These are phyloP conservation scores for Dorcus parallelipipedus DNA, from an alignment of 2,888 invertebrate species.

Conservation along the genomic window DNA sequence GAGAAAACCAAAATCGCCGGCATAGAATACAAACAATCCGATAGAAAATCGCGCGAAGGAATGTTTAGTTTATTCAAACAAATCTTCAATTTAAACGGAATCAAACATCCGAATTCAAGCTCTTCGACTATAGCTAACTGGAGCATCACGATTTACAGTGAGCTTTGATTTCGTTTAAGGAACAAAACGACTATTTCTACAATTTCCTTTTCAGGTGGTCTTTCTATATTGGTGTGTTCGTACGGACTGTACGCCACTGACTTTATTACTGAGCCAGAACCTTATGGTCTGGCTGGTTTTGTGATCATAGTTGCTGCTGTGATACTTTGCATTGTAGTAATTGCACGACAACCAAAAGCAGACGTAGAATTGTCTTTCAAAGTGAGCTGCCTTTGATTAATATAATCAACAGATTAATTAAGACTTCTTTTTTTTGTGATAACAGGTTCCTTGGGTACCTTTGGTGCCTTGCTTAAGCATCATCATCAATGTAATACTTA, in stretches of 20 bases:
- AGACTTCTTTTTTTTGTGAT: constrained; percentile 4
- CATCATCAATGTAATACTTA: constrained; percentile 83
- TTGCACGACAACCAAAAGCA: constrained; percentile 68
- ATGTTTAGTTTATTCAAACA: constrained; percentile 45
- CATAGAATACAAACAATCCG: not conserved
- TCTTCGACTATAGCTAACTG: constrained; percentile 66
- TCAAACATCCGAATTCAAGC: constrained; percentile 62
- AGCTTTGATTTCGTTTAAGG: constrained; percentile 38
- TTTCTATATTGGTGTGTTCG: constrained; percentile 55
- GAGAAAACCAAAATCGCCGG: not conserved
- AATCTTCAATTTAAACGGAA: constrained; percentile 68
- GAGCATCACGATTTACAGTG: constrained; percentile 56
- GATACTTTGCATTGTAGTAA: constrained; percentile 55
- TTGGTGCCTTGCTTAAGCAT: constrained; percentile 80
- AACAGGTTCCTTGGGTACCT: constrained; percentile 81
- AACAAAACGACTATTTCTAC: constrained; percentile 24
- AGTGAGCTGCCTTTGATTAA: constrained; percentile 46
- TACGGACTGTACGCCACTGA: constrained; percentile 45
- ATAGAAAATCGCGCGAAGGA: constrained; percentile 12
- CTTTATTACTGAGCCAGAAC: constrained; percentile 42
- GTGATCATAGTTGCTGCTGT: constrained; percentile 49
- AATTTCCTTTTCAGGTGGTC: constrained; percentile 51
- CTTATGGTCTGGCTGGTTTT: constrained; percentile 39
- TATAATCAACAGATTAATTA: not conserved
- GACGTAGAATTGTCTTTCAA: constrained; percentile 64